Conservation (phyloP, 2,113 vertebrate species). For the Mugil cephalus region DNA sequence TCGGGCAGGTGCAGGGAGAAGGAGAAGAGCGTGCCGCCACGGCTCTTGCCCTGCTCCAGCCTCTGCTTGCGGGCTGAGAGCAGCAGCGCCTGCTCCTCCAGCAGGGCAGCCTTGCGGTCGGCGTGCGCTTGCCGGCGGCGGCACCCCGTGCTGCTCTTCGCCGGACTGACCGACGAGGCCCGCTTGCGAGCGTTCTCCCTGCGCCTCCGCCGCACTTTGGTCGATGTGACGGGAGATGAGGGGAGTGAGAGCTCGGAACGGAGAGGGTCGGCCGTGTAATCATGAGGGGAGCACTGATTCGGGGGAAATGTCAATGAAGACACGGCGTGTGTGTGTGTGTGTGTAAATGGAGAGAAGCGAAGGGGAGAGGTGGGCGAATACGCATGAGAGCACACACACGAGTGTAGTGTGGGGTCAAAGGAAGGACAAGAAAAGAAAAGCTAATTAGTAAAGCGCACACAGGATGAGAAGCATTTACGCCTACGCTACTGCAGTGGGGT, state of each 20-base stretch:
- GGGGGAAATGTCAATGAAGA: slow-evolving; percentile 69
- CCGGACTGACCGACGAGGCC: slow-evolving; percentile 78
- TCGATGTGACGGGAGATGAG: slow-evolving; percentile 83
- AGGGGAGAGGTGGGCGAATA: slow-evolving; percentile 57
- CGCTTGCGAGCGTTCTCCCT: slow-evolving; percentile 85
- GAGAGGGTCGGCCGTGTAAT: slow-evolving; percentile 85
- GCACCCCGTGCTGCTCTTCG: slow-evolving; percentile 67
- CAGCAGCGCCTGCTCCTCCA: slow-evolving; percentile 85
- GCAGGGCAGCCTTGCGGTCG: slow-evolving; percentile 85
- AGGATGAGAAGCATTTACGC: slow-evolving; percentile 72
- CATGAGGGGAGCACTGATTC: slow-evolving; percentile 81
- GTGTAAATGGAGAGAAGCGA: slow-evolving; percentile 43
- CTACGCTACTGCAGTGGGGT: slow-evolving; percentile 64
- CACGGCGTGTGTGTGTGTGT: slow-evolving; percentile 66
- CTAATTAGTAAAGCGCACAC: slow-evolving; percentile 91
- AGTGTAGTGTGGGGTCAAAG: slow-evolving; percentile 89
- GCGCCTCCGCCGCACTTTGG: slow-evolving; percentile 90
- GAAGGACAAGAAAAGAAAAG: slow-evolving; percentile 94
- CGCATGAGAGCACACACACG: slow-evolving; percentile 81
- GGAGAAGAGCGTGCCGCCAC: slow-evolving; percentile 91
- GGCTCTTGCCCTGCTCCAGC: slow-evolving; percentile 79
- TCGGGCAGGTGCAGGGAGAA: slow-evolving; percentile 99
- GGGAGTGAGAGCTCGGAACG: slow-evolving; percentile 84
- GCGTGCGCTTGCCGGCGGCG: slow-evolving; percentile 79
- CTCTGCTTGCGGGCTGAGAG: slow-evolving; percentile 87